These are phyloP conservation scores for Stratiomys singularior DNA, from an alignment of 2,888 invertebrate species.

Conservation along the genomic window DNA sequence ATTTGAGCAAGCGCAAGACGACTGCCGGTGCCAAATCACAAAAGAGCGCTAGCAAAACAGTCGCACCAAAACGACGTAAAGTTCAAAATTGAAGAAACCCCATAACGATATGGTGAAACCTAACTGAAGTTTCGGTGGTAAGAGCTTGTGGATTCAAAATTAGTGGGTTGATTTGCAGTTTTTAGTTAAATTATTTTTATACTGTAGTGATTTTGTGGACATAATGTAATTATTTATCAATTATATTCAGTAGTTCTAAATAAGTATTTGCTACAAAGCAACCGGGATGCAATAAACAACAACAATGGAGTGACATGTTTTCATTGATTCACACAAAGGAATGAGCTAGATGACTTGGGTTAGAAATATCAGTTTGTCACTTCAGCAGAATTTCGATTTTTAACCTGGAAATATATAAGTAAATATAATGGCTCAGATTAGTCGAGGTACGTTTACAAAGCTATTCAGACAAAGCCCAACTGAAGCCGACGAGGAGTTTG, in stretches of 20 bases:
- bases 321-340: no score
- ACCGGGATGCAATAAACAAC: constrained; percentile 28
- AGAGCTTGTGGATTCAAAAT: background rate
- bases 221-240: constrained; percentile 11
- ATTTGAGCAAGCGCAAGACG: constrained; percentile 17
- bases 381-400: no score
- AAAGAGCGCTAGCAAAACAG: constrained; percentile 3
- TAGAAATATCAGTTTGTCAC: no score
- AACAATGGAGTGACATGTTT: background rate
- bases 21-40: background rate
- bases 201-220: constrained; percentile 2
- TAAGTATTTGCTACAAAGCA: constrained; percentile 2
- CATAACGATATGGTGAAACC: background rate
- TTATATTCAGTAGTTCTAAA: background rate
- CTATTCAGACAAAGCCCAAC: no score
- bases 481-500: no score
- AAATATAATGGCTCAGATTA: no score
- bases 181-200: constrained; percentile 31
- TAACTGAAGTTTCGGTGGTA: background rate
- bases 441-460: no score
- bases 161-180: background rate
- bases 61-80: constrained; percentile 17
- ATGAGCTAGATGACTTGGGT: no score
- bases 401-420: no score
- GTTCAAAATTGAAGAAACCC: background rate